phyloP scores from a whole-genome alignment of 2,797 vertebrate genomes.

The Falco naumanni region DNA sequence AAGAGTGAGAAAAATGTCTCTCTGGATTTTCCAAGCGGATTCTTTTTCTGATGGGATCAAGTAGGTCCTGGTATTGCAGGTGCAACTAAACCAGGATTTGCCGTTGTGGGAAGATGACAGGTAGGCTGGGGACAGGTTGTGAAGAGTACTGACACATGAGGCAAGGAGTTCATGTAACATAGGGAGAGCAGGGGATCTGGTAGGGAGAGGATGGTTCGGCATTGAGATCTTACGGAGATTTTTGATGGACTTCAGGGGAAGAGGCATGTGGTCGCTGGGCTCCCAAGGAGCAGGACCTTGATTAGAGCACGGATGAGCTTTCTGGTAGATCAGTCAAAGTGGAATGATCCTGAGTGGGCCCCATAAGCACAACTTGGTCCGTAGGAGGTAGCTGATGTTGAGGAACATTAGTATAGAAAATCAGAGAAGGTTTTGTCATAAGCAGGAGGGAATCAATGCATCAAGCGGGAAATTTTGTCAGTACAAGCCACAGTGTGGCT shows the following conservation, averaged over 20 bases:
- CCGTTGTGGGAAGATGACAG: neutral
- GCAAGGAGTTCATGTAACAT: accelerated
- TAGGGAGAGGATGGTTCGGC: neutral
- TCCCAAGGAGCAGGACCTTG: neutral
- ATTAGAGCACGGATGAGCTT: neutral
- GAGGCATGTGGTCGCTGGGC: neutral
- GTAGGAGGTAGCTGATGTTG: neutral
- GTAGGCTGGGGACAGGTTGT: neutral
- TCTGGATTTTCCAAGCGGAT: neutral
- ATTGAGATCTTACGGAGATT: neutral
- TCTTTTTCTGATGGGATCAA: neutral
- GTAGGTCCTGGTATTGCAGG: neutral
- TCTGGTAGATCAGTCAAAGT: accelerated
- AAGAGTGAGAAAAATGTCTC: accelerated
- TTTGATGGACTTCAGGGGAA: neutral
- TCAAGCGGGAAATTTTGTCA: neutral
- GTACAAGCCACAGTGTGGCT: neutral
- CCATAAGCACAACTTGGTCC: neutral
- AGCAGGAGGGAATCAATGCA: too few species aligned
- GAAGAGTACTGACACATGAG: neutral
- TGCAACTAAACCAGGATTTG: neutral
- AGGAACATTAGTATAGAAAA: neutral
- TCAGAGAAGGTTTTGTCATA: neutral
- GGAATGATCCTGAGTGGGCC: neutral
- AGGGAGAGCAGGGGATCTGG: neutral